Conservation (phyloP, 2,888 invertebrate species). For the Oegoconia quadripuncta region DNA sequence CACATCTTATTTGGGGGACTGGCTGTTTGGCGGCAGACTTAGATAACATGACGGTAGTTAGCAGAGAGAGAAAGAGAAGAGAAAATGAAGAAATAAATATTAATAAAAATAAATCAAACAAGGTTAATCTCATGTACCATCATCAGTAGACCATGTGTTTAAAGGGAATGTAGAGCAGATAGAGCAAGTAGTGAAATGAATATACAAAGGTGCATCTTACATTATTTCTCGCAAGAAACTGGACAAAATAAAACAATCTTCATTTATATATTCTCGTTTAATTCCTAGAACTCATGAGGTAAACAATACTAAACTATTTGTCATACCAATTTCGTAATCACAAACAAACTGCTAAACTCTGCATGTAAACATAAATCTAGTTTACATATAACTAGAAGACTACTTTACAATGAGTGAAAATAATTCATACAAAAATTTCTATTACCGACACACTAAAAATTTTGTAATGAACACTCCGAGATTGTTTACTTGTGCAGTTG, state of each 20-base stretch:
- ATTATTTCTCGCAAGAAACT: not conserved
- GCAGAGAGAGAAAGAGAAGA: no score
- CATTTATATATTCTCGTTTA: constrained; percentile 68
- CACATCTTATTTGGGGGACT: no score
- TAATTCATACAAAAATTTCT: constrained; percentile 16
- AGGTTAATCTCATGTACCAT: no score
- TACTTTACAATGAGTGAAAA: constrained; percentile 33
- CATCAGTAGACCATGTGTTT: no score
- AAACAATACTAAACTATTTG: constrained; percentile 74
- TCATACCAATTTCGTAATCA: constrained; percentile 59
- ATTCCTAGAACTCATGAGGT: constrained; percentile 78
- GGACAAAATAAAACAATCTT: not conserved
- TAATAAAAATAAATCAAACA: no score
- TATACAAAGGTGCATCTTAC: not conserved
- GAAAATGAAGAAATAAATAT: no score
- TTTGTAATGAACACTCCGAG: constrained; percentile 51
- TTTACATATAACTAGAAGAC: constrained; percentile 36
- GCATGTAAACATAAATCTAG: no score
- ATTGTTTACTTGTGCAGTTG: constrained; percentile 37
- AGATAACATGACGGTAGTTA: no score
- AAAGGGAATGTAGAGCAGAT: no score
- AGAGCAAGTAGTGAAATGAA: no score
- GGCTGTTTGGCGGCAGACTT: no score
- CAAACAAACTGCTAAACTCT: constrained; percentile 43
- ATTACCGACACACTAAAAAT: constrained; percentile 39